These are phyloP conservation scores for Theocolax elegans DNA, from an alignment of 1,140 invertebrate genomes.

Conservation along the genomic window DNA sequence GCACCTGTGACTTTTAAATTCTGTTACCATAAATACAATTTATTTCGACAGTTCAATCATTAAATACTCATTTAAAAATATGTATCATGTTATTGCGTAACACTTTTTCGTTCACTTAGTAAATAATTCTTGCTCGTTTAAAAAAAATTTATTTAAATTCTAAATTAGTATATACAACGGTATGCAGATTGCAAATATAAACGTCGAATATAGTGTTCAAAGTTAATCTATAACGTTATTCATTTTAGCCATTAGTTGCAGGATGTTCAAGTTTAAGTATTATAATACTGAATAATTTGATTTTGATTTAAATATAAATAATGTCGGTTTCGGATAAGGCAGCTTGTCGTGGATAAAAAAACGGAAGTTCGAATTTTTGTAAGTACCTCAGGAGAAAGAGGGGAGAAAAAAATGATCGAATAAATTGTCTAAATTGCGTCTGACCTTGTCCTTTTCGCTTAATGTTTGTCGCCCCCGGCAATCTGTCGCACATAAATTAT, in stretches of 20 bases:
- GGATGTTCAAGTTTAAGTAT: too few relatives aligned
- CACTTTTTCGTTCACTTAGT: too few relatives aligned
- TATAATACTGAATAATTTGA: too few relatives aligned
- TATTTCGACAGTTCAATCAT: not conserved
- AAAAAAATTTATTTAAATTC: too few relatives aligned
- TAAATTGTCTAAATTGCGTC: slow-evolving; percentile 16
- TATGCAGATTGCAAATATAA: too few relatives aligned
- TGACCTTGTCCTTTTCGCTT: not conserved
- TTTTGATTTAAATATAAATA: too few relatives aligned
- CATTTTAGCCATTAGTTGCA: too few relatives aligned
- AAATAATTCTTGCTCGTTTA: too few relatives aligned
- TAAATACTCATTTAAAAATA: not conserved
- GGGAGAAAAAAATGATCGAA: slow-evolving; percentile 1
- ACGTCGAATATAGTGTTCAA: too few relatives aligned
- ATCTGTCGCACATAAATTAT: slow-evolving; percentile 33
- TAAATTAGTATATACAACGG: too few relatives aligned
- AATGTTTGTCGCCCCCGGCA: slow-evolving; percentile 18
- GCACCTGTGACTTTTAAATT: slow-evolving; percentile 21
- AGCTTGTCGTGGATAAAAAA: not conserved
- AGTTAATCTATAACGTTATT: too few relatives aligned
- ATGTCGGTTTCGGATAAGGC: not conserved
- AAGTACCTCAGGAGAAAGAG: not conserved
- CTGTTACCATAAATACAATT: not conserved
- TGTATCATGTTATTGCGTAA: too few relatives aligned
- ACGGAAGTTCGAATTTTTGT: slow-evolving; percentile 13